Evolutionary conservation across 2,888 invertebrate species (phyloP).

Genomic region (Eupithecia pulchellata): DNA sequence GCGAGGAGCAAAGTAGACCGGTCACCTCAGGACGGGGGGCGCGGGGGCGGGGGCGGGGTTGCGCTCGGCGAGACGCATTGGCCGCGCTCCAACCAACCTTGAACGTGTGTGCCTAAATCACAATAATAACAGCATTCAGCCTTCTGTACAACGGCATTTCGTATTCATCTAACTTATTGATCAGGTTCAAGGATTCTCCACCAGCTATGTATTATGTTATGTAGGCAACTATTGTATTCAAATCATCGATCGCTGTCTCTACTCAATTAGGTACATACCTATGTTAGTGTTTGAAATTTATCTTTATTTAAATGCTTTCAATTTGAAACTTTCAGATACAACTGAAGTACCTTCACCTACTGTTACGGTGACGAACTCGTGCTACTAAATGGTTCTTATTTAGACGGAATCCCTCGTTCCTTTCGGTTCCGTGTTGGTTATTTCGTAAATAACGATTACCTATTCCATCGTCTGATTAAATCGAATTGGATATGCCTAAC

Average conservation of each 20-base stretch:
- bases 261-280: neutral
- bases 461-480: slow-evolving; percentile 22
- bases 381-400: too few relatives aligned
- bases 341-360: neutral
- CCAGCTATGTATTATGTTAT: slow-evolving; percentile 22
- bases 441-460: slow-evolving; percentile 19
- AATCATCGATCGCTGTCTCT: slow-evolving; percentile 28
- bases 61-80: slow-evolving; percentile 42
- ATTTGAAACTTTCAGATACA: neutral
- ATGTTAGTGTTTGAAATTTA: neutral
- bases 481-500: slow-evolving; percentile 24
- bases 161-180: slow-evolving; percentile 31
- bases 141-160: slow-evolving; percentile 33
- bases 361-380: neutral
- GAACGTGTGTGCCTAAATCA: slow-evolving; percentile 46
- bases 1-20: neutral
- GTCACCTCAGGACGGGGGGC: too few relatives aligned
- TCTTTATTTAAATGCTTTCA: slow-evolving; percentile 5
- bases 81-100: slow-evolving; percentile 49
- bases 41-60: too few relatives aligned
- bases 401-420: too few relatives aligned
- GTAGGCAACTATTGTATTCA: slow-evolving; percentile 35
- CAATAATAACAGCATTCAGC: slow-evolving; percentile 36
- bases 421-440: neutral
- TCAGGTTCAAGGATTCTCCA: slow-evolving; percentile 43